Conservation (phyloP, 2,888 invertebrate genomes). For the Acronicta psi region DNA sequence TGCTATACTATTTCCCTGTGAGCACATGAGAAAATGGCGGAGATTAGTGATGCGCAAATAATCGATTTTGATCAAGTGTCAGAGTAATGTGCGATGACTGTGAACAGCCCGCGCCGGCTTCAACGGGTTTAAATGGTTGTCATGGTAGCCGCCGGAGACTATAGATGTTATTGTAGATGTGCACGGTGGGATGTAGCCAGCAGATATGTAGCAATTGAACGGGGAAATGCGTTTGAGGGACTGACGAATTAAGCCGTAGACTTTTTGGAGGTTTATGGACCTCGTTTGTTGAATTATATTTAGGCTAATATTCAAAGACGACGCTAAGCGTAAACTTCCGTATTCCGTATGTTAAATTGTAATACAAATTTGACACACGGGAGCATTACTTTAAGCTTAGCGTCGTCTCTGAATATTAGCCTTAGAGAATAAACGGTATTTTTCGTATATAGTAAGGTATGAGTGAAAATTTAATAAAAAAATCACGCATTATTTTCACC, state of each 20-base stretch:
- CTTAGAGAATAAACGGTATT: too few relatives aligned
- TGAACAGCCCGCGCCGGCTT: conserved; percentile 31
- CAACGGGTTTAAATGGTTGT: conserved; percentile 55
- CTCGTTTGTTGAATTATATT: not conserved
- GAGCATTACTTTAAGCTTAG: too few relatives aligned
- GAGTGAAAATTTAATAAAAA: too few relatives aligned
- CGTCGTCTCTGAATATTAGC: too few relatives aligned
- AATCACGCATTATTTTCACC: too few relatives aligned
- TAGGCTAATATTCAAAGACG: too few relatives aligned
- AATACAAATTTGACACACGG: too few relatives aligned
- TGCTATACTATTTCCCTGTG: conserved; percentile 9
- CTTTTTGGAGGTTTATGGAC: not conserved
- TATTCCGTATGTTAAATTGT: too few relatives aligned
- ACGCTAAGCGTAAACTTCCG: too few relatives aligned
- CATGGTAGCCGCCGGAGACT: conserved; percentile 50
- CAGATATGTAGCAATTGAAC: conserved; percentile 15
- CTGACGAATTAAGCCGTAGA: conserved; percentile 8
- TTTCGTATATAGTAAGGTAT: too few relatives aligned
- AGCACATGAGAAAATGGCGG: conserved; percentile 18
- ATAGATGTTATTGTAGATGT: conserved; percentile 15
- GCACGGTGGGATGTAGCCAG: conserved; percentile 25
- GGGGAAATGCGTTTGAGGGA: conserved; percentile 15
- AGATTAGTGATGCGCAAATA: conserved; percentile 29
- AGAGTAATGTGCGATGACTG: conserved; percentile 47
- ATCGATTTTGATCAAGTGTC: conserved; percentile 57